Base-by-base conservation (phyloP, 2,888 invertebrate genomes). In the Embidobia sp. region DNA sequence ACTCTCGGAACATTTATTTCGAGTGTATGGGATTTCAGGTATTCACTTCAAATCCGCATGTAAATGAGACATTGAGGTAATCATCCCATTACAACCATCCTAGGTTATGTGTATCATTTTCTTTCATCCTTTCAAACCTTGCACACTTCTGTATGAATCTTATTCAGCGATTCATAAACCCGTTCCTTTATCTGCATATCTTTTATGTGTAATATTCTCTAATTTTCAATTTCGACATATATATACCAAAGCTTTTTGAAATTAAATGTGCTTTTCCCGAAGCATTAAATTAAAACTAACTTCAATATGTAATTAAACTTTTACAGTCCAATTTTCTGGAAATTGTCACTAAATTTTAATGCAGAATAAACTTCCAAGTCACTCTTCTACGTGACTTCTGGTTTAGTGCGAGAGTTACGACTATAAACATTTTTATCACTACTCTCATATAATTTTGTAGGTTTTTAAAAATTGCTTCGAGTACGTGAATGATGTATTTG, bases 91-190 rank as follows among this genome's bases (percentile, higher is more conserved):
- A 48, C 37, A 27, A 16, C 11, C 48, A 46, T 27, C 61, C 19
- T 48, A 48, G 48, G 37, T 37, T 49, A 63, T 63, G 48, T 63
- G 48, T 63, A 63, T 63, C 37, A 63, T 48, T 63, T 63, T 37
- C 61, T 48, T 35, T 13, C 48, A 10, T 61, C 13, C 22, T 44
- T 11, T 37, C 7, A 2, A 42, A 11, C 26, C 44, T 6, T 26
- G 7, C 3, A 13, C 15, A 10, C 33, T 31, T 13, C 5, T 1
- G 26, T 13, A 15, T 27, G 22, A 27, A 61, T 22, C 10, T 31
- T 46, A 15, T 48, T 49, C 48, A 11, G 31, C 27, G 37, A 63
- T 48, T 19, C 27, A 1, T 37, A 33, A 22, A 11, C 46, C 16
- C 18, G 31, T 18, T 31, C 16, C 46, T 42, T 22, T 46, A 26